Conservation (phyloP, 2,888 invertebrate species). For the Lepidonotus clava region DNA sequence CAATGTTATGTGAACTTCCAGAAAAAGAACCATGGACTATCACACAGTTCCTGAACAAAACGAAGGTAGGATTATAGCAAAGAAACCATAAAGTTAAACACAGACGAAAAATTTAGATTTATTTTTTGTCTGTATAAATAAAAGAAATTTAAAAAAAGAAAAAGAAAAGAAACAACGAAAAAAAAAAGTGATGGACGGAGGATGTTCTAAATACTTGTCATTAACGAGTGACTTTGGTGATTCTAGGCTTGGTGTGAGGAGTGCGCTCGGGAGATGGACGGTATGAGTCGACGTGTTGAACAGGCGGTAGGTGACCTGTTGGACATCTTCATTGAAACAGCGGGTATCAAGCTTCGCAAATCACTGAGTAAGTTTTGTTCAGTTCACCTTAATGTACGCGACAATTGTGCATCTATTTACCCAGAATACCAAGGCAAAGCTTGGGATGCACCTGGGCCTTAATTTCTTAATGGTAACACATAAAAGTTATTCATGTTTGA, state of each 20-base stretch:
- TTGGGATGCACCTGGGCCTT: no score
- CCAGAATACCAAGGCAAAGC: no score
- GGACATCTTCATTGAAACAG: slow-evolving; percentile 85
- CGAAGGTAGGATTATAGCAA: slow-evolving; percentile 82
- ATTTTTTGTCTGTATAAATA: no score
- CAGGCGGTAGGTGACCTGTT: slow-evolving; percentile 89
- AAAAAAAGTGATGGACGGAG: no score
- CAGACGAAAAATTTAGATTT: no score
- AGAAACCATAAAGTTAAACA: no score
- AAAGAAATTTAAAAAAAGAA: no score
- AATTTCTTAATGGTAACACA: no score
- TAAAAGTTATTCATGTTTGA: no score
- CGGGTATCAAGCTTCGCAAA: slow-evolving; percentile 2
- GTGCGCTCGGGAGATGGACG: slow-evolving; percentile 82
- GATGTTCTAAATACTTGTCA: not conserved
- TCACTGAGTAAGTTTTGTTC: not conserved
- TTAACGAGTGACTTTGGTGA: not conserved
- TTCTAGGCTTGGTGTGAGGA: slow-evolving; percentile 80
- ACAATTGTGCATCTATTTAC: no score
- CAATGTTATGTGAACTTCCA: slow-evolving; percentile 85
- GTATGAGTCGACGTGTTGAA: slow-evolving; percentile 86
- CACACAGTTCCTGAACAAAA: slow-evolving; percentile 84
- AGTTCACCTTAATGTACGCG: no score
- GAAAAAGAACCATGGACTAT: slow-evolving; percentile 84
- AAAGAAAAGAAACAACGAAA: no score